Evolutionary conservation across 37 sponge, comb jelly and placozoan genomes (phyloP).

Genomic region (Cliona cf. orientalis): DNA sequence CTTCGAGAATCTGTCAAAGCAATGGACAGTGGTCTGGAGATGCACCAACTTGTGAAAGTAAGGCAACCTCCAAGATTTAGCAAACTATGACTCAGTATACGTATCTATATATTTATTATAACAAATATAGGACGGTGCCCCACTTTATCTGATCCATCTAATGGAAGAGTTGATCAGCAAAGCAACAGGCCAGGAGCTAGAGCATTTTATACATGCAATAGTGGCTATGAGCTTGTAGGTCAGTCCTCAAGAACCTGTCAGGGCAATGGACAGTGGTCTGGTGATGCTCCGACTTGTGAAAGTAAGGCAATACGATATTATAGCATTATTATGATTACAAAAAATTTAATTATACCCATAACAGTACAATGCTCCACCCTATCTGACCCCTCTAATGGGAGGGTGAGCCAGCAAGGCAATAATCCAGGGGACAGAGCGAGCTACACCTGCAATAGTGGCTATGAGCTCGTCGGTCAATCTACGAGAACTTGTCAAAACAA

Average conservation of each 20-base stretch:
- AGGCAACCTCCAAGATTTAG: no score
- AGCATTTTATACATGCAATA: conserved; percentile 55
- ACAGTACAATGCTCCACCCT: conserved; percentile 24
- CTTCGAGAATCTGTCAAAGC: conserved; percentile 24
- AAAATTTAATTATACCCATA: not conserved
- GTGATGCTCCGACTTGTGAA: conserved; percentile 39
- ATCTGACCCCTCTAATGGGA: conserved; percentile 40
- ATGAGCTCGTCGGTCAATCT: conserved; percentile 23
- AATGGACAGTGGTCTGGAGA: conserved; percentile 53
- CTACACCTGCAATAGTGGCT: conserved; percentile 56
- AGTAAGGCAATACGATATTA: conserved; percentile 18
- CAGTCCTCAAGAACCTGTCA: conserved; percentile 38
- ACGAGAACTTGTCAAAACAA: conserved; percentile 44
- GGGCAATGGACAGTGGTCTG: conserved; percentile 49
- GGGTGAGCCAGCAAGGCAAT: conserved; percentile 2
- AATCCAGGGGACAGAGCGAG: conserved; percentile 4
- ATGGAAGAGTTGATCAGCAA: conserved; percentile 29
- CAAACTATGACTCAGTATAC: no score
- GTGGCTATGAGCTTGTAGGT: conserved; percentile 47
- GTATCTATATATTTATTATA: no score
- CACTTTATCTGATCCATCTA: conserved; percentile 15
- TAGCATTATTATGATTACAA: not conserved
- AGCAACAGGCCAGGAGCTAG: not conserved
- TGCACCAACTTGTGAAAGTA: conserved; percentile 31
- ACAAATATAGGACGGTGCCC: no score